Conservation (phyloP, 1,140 invertebrate genomes). For the Agrypnia vestita region DNA sequence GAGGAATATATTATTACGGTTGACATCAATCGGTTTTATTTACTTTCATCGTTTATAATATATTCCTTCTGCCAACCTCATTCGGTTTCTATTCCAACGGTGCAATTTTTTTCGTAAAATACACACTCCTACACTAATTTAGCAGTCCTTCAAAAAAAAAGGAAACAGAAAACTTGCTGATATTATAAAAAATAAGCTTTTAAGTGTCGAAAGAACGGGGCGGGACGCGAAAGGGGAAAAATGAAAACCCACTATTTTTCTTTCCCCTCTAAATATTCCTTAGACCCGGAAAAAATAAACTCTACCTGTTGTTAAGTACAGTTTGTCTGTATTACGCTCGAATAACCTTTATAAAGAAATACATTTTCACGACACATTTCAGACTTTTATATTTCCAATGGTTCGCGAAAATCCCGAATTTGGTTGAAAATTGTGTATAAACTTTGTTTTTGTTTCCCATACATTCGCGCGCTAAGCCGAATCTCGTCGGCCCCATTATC, state of each 20-base stretch:
- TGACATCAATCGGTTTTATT: constrained; percentile 1
- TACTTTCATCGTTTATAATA: constrained; percentile 38
- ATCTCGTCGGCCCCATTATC: background rate
- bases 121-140: constrained; percentile 40
- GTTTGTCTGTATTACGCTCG: constrained; percentile 25
- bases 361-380: constrained; percentile 33
- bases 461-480: background rate
- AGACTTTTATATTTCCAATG: constrained; percentile 28
- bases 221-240: constrained; percentile 13
- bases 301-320: constrained; percentile 37
- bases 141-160: constrained; percentile 11
- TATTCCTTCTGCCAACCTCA: constrained; percentile 12
- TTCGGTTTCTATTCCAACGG: constrained; percentile 50
- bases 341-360: constrained; percentile 30
- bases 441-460: background rate
- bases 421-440: constrained; percentile 3
- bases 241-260: constrained; percentile 31
- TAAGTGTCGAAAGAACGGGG: constrained; percentile 35
- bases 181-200: constrained; percentile 52
- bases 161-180: constrained; percentile 47
- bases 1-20: background rate
- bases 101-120: constrained; percentile 23
- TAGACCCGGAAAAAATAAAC: constrained; percentile 21
- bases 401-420: constrained; percentile 22
- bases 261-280: constrained; percentile 18